Evolutionary conservation across 2,797 vertebrate genomes (phyloP).

Genomic region (Sylvilagus floridanus): DNA sequence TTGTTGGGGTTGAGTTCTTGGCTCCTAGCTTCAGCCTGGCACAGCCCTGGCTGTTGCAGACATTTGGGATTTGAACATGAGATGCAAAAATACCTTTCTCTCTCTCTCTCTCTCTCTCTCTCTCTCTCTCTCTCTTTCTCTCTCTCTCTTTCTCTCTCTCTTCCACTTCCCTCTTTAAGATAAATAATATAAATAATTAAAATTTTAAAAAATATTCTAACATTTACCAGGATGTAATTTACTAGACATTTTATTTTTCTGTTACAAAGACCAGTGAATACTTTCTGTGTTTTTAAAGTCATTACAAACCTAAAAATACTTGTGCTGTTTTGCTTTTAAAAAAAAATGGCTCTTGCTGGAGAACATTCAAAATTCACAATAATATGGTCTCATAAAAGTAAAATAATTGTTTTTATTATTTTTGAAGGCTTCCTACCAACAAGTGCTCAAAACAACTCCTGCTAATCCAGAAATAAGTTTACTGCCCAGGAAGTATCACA

Average conservation of each 20-base stretch:
- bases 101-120: too few relatives aligned
- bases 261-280: constrained; percentile 55
- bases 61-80: too few relatives aligned
- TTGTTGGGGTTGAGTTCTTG: too few relatives aligned
- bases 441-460: constrained; percentile 19
- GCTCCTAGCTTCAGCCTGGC: too few relatives aligned
- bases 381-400: constrained; percentile 46
- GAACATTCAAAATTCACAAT: constrained; percentile 18
- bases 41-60: too few relatives aligned
- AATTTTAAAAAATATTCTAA: background rate
- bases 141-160: too few relatives aligned
- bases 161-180: too few relatives aligned
- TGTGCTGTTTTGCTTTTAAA: constrained; percentile 11
- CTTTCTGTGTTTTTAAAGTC: constrained; percentile 57
- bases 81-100: too few relatives aligned
- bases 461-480: constrained; percentile 59
- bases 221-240: background rate
- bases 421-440: constrained; percentile 23
- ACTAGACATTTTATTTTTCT: constrained; percentile 18
- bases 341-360: constrained; percentile 16
- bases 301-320: constrained; percentile 57
- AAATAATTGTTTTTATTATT: constrained; percentile 50
- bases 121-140: too few relatives aligned
- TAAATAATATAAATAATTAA: too few relatives aligned
- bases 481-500: constrained; percentile 18